Conservation (phyloP, 2,797 vertebrate genomes). For the Dicrostonyx torquatus region DNA sequence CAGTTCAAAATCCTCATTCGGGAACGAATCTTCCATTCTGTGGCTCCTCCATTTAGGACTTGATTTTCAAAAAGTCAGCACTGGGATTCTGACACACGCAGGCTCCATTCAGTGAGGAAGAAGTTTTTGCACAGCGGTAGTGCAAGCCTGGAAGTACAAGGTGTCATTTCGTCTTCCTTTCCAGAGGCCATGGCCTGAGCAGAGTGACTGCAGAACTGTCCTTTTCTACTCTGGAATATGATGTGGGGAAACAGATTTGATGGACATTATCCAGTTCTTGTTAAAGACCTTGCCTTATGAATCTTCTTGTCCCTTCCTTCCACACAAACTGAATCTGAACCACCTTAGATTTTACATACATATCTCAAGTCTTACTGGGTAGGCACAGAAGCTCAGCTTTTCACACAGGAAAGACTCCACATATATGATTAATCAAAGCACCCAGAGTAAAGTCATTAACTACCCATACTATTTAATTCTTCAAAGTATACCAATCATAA, state of each 20-base stretch:
- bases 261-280: neutral
- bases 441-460: constrained; percentile 1
- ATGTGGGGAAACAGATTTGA: neutral
- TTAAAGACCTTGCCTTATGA: neutral
- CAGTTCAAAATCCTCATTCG: neutral
- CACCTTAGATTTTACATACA: neutral
- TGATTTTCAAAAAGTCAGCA: neutral
- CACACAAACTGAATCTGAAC: neutral
- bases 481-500: neutral
- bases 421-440: constrained; percentile 8
- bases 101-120: neutral
- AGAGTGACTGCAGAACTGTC: neutral
- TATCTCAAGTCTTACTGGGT: neutral
- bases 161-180: neutral
- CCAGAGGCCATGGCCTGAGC: neutral
- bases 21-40: neutral
- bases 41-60: neutral
- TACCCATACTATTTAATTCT: constrained; percentile 23
- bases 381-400: neutral
- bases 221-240: neutral
- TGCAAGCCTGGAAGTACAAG: neutral
- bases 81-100: neutral
- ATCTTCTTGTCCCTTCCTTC: neutral
- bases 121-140: neutral
- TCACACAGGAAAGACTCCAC: neutral